Percentiles rank a stretch among this genome's conserved stretches.
phyloP scores from a whole-genome alignment of 2,888 invertebrate genomes.

The Oeneis ivallda region DNA sequence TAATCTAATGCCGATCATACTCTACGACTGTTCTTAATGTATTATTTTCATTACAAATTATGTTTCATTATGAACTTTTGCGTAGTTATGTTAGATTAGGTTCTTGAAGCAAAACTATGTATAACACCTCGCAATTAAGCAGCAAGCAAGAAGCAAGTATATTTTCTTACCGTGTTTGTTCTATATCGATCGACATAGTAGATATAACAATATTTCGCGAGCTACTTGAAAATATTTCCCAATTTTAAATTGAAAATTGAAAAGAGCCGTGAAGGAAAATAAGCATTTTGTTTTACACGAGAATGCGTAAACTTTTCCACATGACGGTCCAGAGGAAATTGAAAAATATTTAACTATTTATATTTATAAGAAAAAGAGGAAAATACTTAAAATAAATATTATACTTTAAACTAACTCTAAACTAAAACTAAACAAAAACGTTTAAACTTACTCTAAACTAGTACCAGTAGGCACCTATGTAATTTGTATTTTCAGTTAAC shows the following conservation, averaged over 20 bases:
- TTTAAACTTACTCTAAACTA: background rate
- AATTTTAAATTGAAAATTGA: slow-evolving; percentile 66
- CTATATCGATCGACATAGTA: no score
- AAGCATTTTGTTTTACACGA: slow-evolving; percentile 56
- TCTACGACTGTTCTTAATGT: no score
- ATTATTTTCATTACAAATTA: background rate
- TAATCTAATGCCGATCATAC: no score
- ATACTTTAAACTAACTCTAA: background rate
- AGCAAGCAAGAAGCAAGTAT: no score
- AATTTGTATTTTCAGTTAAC: no score
- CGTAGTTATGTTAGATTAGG: background rate
- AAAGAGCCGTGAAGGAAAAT: slow-evolving; percentile 63
- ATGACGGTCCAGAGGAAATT: background rate
- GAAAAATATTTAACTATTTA: background rate
- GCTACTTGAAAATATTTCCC: slow-evolving; percentile 37
- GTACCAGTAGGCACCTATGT: background rate
- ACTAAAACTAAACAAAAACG: no score
- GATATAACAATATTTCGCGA: slow-evolving; percentile 3
- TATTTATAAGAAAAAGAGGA: background rate
- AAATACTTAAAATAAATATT: background rate
- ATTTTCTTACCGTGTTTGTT: no score
- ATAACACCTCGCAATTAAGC: no score
- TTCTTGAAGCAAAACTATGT: background rate
- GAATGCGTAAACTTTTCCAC: slow-evolving; percentile 44
- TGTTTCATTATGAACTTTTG: no score